Evolutionary conservation across 2,888 invertebrate species (phyloP).

Genomic region (Philaethria dido): DNA sequence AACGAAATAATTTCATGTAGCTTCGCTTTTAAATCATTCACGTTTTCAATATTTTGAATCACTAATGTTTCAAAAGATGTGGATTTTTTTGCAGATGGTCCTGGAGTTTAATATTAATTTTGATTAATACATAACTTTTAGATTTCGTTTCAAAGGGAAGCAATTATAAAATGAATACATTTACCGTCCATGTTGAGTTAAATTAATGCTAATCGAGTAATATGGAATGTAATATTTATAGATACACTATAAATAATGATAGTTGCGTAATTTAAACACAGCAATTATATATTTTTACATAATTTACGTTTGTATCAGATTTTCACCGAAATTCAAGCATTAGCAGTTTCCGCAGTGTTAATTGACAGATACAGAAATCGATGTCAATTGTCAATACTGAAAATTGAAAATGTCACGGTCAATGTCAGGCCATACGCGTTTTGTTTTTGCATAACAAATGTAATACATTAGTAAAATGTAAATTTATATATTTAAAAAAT

Average conservation of each 20-base stretch:
- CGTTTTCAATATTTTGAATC: constrained; percentile 70
- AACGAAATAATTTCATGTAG: constrained; percentile 72
- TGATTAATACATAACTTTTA: constrained; percentile 19
- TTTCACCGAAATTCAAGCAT: constrained; percentile 21
- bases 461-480: not conserved
- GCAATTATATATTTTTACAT: constrained; percentile 17
- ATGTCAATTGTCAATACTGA: constrained; percentile 26
- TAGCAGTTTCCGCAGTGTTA: constrained; percentile 5
- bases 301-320: constrained; percentile 18
- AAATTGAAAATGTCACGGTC: constrained; percentile 29
- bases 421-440: constrained; percentile 29
- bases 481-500: no score
- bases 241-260: constrained; percentile 2
- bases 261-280: constrained; percentile 4
- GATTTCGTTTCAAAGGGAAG: constrained; percentile 7
- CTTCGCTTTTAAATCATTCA: constrained; percentile 72
- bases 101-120: constrained; percentile 52
- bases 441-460: constrained; percentile 11
- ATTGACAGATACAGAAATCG: constrained; percentile 35
- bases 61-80: constrained; percentile 70
- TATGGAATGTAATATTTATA: constrained; percentile 11
- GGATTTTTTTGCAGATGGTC: constrained; percentile 68
- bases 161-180: constrained; percentile 31
- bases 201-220: constrained; percentile 11
- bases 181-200: constrained; percentile 47